A percentile compares a stretch with the other conserved stretches of the same genome.
Conservation (phyloP, 2,797 vertebrate species). For the Muscicapa comitata region DNA sequence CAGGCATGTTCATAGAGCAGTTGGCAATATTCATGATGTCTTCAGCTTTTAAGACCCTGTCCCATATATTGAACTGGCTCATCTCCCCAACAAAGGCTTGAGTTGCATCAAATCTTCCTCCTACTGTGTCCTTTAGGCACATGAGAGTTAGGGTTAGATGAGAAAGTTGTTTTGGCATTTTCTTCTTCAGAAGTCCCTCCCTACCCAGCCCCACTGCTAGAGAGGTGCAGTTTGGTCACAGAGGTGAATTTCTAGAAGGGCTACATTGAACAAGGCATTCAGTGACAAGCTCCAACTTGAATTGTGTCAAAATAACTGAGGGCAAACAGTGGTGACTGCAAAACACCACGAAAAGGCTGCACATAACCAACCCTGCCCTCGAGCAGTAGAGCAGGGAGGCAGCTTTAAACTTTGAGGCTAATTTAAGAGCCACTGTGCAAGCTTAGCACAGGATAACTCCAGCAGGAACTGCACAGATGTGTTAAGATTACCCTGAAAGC, state of each 20-base stretch:
- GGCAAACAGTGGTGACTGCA: not conserved
- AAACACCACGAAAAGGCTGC: not conserved
- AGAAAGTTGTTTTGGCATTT: not conserved
- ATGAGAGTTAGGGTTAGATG: not conserved
- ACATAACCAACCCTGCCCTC: not conserved
- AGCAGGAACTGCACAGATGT: not conserved
- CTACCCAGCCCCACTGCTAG: not conserved
- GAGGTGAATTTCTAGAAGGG: not conserved
- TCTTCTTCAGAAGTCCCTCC: not conserved
- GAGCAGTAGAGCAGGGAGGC: not conserved
- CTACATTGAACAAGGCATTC: not conserved
- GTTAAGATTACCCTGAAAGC: not conserved
- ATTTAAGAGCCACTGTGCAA: not conserved
- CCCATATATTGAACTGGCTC: slow-evolving; percentile 98
- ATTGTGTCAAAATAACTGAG: not conserved
- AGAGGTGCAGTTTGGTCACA: not conserved
- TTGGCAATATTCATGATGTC: slow-evolving; percentile 93
- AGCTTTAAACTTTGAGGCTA: not conserved
- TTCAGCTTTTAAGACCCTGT: slow-evolving; percentile 86
- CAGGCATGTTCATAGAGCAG: slow-evolving; percentile 90
- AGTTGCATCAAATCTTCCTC: slow-evolving; percentile 94
- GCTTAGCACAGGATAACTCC: not conserved
- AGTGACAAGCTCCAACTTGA: not conserved
- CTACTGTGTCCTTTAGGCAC: slow-evolving; percentile 88
- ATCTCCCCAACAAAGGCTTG: slow-evolving; percentile 98